Base-by-base conservation (phyloP, 1,140 invertebrate species). In the Pectinophora gossypiella region DNA sequence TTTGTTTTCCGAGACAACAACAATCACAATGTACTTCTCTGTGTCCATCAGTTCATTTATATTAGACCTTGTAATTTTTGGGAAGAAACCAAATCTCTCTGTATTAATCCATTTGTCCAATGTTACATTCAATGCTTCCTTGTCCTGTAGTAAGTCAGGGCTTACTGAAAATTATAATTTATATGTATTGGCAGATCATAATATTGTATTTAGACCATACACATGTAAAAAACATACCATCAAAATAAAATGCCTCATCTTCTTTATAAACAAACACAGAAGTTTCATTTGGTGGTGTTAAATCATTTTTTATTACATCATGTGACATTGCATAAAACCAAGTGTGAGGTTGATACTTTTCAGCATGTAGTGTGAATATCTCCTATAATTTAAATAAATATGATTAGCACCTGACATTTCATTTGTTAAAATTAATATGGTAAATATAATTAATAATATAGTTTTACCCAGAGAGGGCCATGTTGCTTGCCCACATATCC, bases 31-130 rank as follows among this genome's bases (percentile, higher is more conserved):
- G 77, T 93, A 95, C 76, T 97, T 97, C 73, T 93, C 93, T n/a
- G 95, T 95, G 62, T 93, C 89, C 57, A 96, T 89, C 40, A 97
- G 76, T 77, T 96, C 92, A 84, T 95, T 91, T 53, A 97, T 93
- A 75, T 96, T 97, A 43, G 93, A 93, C 51, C 92, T 85, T 5
- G 95, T 95, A 6, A 97, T 91, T 90, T 95, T 96, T 7, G 96
- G 94, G 70, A 98, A 98, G 43, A 95, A 93, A 22, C 93, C 91
- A 89, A 98, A 99, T 53, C 97, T 89, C 79, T 99, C 97, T 35
- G 92, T 89, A 72, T 96, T 95, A 16, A 99, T 91, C 97, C 97
- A 99, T 43, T 93, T 91, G 55, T 92, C 90, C 55, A 97, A 83
- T 21, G 93, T 92, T 13, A 86, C 83, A 68, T 95, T 95, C 45